Evolutionary conservation across 2,888 invertebrate species (phyloP).

Genomic region (Chrysolina haemoptera): DNA sequence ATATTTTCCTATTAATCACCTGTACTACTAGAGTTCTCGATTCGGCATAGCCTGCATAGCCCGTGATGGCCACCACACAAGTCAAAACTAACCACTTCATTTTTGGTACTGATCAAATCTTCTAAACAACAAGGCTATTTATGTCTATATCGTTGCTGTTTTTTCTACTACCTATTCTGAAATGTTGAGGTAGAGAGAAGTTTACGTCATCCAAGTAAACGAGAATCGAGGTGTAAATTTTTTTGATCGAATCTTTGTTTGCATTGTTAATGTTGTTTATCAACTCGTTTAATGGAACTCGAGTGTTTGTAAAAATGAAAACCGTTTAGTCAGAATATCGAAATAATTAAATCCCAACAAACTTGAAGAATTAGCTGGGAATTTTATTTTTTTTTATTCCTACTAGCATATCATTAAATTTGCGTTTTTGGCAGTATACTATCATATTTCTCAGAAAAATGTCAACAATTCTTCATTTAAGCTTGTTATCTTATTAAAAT

Average conservation of each 20-base stretch:
- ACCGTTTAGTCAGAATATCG: not conserved
- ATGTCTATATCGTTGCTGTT: conserved; percentile 22
- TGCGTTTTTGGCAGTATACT: no score
- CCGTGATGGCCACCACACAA: conserved; percentile 27
- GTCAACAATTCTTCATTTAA: no score
- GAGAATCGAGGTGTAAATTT: conserved; percentile 21
- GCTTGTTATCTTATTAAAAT: no score
- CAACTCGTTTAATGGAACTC: not conserved
- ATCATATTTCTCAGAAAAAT: no score
- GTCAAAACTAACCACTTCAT: conserved; percentile 36
- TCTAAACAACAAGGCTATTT: conserved; percentile 17
- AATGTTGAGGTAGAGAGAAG: conserved; percentile 1
- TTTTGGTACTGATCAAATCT: not conserved
- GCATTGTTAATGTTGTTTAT: conserved; percentile 16
- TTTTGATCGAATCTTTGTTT: conserved; percentile 20
- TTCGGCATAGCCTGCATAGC: conserved; percentile 22
- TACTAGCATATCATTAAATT: no score
- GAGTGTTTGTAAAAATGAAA: conserved; percentile 1
- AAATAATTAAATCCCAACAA: not conserved
- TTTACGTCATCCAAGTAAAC: conserved; percentile 18
- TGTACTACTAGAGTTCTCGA: conserved; percentile 29
- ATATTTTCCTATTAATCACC: not conserved
- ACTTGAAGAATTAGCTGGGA: not conserved
- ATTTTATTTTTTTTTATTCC: no score
- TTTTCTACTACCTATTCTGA: conserved; percentile 13